Percentiles rank a stretch among this genome's conserved stretches.
These are phyloP conservation scores for Apostichopus leukothele DNA, from an alignment of 53 echinoderm and acorn worm species.

Conservation along the genomic window DNA sequence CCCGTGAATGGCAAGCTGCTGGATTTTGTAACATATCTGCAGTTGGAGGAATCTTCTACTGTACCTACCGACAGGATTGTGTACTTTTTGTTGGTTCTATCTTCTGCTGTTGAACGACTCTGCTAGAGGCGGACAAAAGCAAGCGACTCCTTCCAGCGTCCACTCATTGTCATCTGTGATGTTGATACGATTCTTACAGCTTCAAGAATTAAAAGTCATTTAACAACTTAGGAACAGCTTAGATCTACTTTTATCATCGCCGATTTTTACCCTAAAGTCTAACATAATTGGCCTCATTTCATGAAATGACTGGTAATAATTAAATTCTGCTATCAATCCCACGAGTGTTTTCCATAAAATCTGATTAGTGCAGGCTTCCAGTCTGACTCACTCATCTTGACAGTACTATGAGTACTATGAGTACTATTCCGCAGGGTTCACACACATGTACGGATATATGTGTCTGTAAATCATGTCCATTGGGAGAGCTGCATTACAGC, in stretches of 20 bases:
- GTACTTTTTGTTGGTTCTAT: too few relatives aligned
- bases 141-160: neutral
- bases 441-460: too few relatives aligned
- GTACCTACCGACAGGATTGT: too few relatives aligned
- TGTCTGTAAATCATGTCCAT: too few relatives aligned
- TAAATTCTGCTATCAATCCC: neutral
- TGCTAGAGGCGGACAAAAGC: too few relatives aligned
- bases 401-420: neutral
- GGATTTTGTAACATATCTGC: too few relatives aligned
- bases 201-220: neutral
- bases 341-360: slow-evolving; percentile 1
- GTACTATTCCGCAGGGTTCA: too few relatives aligned
- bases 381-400: neutral
- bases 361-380: neutral
- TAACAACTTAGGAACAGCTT: neutral
- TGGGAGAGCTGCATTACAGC: too few relatives aligned
- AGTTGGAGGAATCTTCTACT: too few relatives aligned
- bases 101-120: too few relatives aligned
- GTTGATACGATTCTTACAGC: neutral
- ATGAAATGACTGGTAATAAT: neutral
- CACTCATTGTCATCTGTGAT: neutral
- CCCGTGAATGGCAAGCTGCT: too few relatives aligned
- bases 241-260: neutral
- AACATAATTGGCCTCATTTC: slow-evolving; percentile 10
- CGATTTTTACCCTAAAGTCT: neutral